Conservation (phyloP, 2,888 invertebrate genomes). For the Melipona bicolor region DNA sequence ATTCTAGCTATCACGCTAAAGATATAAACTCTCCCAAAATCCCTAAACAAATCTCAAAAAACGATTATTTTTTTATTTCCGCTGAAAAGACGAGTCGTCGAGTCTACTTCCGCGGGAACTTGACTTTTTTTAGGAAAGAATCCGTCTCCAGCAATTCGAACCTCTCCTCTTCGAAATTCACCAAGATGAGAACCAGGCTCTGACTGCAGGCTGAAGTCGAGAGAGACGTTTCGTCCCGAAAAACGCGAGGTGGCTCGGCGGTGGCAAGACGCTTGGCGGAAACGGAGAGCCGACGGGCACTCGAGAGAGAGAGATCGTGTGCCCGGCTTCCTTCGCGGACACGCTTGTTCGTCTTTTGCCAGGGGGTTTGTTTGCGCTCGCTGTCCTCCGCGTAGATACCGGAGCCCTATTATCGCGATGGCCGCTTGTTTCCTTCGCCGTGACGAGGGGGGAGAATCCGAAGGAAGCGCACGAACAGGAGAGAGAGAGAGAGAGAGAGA, state of each 20-base stretch:
- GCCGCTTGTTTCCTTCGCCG: slow-evolving; percentile 54
- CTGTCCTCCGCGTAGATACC: slow-evolving; percentile 46
- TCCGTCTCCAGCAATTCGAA: not conserved
- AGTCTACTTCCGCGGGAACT: too few species aligned
- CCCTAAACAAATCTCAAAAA: too few species aligned
- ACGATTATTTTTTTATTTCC: too few species aligned
- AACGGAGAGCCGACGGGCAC: slow-evolving; percentile 14
- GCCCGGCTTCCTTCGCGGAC: slow-evolving; percentile 35
- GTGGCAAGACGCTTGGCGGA: not conserved
- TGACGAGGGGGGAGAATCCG: slow-evolving; percentile 15
- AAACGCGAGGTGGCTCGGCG: slow-evolving; percentile 19
- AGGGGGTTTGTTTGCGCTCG: slow-evolving; percentile 62
- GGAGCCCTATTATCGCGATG: slow-evolving; percentile 68
- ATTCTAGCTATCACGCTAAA: too few species aligned
- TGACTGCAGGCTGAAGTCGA: not conserved
- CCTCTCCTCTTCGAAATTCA: not conserved
- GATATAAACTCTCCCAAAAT: too few species aligned
- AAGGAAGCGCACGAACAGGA: not conserved
- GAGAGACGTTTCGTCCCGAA: slow-evolving; percentile 36
- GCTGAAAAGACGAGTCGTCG: too few species aligned
- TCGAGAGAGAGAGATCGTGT: slow-evolving; percentile 8
- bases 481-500: slow-evolving; percentile 10
- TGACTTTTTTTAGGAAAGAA: too few species aligned
- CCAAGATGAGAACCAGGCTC: not conserved
- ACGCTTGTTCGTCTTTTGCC: slow-evolving; percentile 52